Percentiles rank a stretch among this genome's conserved stretches.
Conservation (phyloP, 2,888 invertebrate species). For the Sympetrum striolatum region DNA sequence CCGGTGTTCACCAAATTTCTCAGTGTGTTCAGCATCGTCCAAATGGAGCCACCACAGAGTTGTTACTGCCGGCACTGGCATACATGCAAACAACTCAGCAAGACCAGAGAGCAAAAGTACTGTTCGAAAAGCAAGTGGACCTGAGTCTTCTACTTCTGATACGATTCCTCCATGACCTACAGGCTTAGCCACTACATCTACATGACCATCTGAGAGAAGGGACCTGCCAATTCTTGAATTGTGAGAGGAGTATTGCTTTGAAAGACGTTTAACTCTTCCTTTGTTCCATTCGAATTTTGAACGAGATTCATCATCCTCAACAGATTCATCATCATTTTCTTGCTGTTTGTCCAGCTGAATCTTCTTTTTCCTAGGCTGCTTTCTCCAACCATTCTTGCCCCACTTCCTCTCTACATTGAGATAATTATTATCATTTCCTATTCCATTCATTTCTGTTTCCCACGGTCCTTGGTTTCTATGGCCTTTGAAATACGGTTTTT, state of each 20-base stretch:
- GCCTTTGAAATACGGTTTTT: neutral
- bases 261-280: neutral
- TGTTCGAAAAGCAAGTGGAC: conserved; percentile 15
- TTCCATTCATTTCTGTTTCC: conserved; percentile 1
- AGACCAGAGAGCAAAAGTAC: conserved; percentile 14
- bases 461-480: neutral
- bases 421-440: neutral
- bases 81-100: conserved; percentile 38
- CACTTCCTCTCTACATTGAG: neutral
- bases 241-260: neutral
- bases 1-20: conserved; percentile 45
- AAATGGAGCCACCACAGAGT: conserved; percentile 42
- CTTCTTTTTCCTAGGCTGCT: neutral
- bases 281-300: neutral
- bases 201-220: neutral
- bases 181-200: conserved; percentile 5
- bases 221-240: neutral
- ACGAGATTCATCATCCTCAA: neutral
- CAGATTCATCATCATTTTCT: neutral
- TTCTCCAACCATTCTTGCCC: neutral
- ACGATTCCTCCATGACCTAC: neutral
- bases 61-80: conserved; percentile 42
- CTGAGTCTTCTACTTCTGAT: neutral
- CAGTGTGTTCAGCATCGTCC: conserved; percentile 45
- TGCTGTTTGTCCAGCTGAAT: neutral